Percentiles rank a stretch among this genome's conserved stretches.
phyloP scores from a whole-genome alignment of 1,140 invertebrate species.

The Drosophila persimilis region DNA sequence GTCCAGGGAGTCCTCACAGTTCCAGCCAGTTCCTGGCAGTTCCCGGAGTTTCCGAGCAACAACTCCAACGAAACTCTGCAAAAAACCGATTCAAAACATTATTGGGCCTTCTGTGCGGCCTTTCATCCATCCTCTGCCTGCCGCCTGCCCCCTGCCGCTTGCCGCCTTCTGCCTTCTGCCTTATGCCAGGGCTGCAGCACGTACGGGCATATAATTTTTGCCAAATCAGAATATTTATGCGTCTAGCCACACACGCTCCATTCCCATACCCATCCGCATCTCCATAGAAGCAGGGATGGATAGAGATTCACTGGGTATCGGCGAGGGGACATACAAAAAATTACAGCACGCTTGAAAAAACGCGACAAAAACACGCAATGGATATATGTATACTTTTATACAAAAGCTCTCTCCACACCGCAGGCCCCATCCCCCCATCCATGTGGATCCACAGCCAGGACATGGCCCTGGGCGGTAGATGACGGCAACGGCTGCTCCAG shows the following conservation, averaged over 20 bases:
- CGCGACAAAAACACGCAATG: constrained; percentile 79
- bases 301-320: constrained; percentile 26
- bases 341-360: constrained; percentile 78
- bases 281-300: not conserved
- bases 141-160: not conserved
- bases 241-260: constrained; percentile 70
- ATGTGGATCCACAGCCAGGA: constrained; percentile 11
- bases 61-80: constrained; percentile 18
- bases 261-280: constrained; percentile 8
- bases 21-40: constrained; percentile 8
- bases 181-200: constrained; percentile 48
- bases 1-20: not conserved
- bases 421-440: not conserved
- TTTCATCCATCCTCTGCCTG: not conserved
- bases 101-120: constrained; percentile 52
- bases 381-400: constrained; percentile 79
- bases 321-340: constrained; percentile 64
- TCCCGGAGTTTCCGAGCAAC: not conserved
- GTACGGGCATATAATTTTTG: constrained; percentile 80
- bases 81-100: constrained; percentile 37
- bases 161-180: not conserved
- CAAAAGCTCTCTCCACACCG: constrained; percentile 37
- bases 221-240: constrained; percentile 82
- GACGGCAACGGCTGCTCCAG: no score
- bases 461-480: constrained; percentile 3